Conservation (phyloP, 2,113 vertebrate species). For the Heterocephalus glaber region DNA sequence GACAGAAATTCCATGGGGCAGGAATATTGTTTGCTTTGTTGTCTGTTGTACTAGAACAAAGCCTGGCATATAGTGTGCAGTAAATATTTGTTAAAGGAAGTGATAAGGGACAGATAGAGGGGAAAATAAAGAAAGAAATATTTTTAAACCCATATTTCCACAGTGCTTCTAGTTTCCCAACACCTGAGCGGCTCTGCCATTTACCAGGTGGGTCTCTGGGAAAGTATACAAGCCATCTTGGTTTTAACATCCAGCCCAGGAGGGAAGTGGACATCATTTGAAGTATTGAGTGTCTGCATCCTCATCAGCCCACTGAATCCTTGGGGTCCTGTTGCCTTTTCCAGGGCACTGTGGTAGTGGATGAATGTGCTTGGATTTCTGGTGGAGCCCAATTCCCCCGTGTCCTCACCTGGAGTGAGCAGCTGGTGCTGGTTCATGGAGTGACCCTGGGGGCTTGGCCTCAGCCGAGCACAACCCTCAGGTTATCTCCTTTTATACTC, state of each 20-base stretch:
- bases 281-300: background rate
- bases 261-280: background rate
- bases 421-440: background rate
- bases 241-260: background rate
- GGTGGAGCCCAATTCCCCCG: background rate
- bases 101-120: background rate
- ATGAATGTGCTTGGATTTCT: background rate
- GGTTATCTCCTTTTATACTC: background rate
- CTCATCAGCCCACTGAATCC: accelerated
- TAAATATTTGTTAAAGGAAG: background rate
- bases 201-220: background rate
- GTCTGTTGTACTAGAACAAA: background rate
- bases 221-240: background rate
- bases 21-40: background rate
- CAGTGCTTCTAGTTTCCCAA: background rate
- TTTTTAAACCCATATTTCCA: background rate
- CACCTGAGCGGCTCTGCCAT: background rate
- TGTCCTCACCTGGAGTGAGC: background rate
- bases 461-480: background rate
- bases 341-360: accelerated
- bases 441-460: background rate
- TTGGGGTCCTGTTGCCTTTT: background rate
- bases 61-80: background rate
- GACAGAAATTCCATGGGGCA: background rate
- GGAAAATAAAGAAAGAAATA: background rate